Evolutionary conservation across 2,888 invertebrate species (phyloP).

Genomic region (Ptilodon capucinus): DNA sequence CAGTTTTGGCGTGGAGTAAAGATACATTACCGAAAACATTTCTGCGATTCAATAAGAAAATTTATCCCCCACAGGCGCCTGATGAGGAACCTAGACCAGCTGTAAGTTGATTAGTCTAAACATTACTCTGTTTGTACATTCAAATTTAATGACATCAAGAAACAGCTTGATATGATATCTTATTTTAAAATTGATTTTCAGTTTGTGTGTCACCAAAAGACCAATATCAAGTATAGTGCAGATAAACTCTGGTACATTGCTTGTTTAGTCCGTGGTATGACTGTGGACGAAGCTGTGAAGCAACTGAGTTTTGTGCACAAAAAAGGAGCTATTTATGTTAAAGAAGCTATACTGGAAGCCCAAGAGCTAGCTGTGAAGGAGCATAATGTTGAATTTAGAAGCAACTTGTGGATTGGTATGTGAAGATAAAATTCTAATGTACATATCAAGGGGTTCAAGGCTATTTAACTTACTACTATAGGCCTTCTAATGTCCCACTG

Average conservation of each 20-base stretch:
- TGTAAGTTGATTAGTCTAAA: constrained; percentile 88
- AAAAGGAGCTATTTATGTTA: constrained; percentile 89
- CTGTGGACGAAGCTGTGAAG: constrained; percentile 96
- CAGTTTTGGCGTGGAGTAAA: constrained; percentile 64
- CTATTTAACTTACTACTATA: no score
- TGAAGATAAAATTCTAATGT: constrained; percentile 2
- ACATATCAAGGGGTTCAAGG: no score
- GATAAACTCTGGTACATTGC: constrained; percentile 97
- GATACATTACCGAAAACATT: constrained; percentile 78
- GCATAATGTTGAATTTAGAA: constrained; percentile 97
- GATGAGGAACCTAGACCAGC: constrained; percentile 91
- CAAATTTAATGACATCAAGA: no score
- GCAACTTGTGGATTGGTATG: constrained; percentile 97
- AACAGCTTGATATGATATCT: neutral
- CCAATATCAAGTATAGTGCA: constrained; percentile 94
- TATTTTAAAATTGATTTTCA: constrained; percentile 49
- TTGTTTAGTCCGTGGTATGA: constrained; percentile 93
- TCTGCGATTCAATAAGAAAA: constrained; percentile 86
- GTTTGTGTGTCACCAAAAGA: constrained; percentile 94
- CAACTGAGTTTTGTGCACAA: constrained; percentile 92
- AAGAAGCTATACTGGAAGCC: constrained; percentile 93
- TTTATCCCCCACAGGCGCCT: constrained; percentile 90
- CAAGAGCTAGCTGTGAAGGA: constrained; percentile 92
- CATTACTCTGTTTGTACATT: no score
- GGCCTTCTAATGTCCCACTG: no score